phyloP scores from a whole-genome alignment of 2,797 vertebrate genomes.

The Crossoptilon crossoptilon region DNA sequence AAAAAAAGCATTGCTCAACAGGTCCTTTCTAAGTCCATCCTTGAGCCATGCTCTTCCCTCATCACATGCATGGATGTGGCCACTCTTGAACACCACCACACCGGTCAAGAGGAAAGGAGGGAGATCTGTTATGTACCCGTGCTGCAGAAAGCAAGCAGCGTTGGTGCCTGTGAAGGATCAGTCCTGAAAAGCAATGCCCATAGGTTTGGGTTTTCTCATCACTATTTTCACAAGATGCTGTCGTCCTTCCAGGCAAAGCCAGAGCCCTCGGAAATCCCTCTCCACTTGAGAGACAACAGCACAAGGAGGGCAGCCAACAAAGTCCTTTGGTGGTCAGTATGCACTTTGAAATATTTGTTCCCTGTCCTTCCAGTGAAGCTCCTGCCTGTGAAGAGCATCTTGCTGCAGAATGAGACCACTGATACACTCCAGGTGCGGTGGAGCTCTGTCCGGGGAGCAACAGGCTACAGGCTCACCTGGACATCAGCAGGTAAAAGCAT shows the following conservation, averaged over 20 bases:
- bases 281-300: not conserved
- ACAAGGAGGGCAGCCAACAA: not conserved
- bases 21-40: not conserved
- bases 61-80: not conserved
- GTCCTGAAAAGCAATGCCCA: not conserved
- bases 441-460: slow-evolving; percentile 85
- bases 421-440: slow-evolving; percentile 89
- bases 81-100: fast-evolving
- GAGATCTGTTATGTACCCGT: not conserved
- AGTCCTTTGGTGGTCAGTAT: not conserved
- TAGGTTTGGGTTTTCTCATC: not conserved
- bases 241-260: not conserved
- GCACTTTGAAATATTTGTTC: not conserved
- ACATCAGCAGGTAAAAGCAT: slow-evolving; percentile 80
- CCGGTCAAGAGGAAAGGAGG: not conserved
- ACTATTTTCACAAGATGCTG: not conserved
- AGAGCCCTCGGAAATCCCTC: not conserved
- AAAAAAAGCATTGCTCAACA: not conserved
- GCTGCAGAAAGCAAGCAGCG: fast-evolving
- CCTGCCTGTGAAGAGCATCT: slow-evolving; percentile 82
- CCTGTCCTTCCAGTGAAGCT: slow-evolving; percentile 83
- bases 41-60: not conserved
- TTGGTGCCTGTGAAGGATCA: not conserved
- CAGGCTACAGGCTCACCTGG: slow-evolving; percentile 92
- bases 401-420: slow-evolving; percentile 89